These are phyloP conservation scores for Clivina fossor DNA, from an alignment of 2,888 invertebrate species.

Conservation along the genomic window DNA sequence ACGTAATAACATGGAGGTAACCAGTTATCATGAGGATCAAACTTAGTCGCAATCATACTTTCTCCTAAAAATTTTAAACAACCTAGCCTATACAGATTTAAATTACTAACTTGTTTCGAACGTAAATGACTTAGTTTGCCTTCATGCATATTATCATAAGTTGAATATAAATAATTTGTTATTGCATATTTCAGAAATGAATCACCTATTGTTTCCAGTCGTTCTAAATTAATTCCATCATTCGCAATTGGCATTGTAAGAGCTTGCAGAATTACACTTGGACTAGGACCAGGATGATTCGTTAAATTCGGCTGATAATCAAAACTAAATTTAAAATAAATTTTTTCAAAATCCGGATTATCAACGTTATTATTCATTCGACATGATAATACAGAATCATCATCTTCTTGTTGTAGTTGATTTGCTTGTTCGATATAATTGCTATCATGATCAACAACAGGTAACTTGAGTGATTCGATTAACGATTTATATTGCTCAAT, in stretches of 20 bases:
- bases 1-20: slow-evolving; percentile 94
- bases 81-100: slow-evolving; percentile 93
- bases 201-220: slow-evolving; percentile 97
- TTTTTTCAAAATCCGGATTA: slow-evolving; percentile 44
- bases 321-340: slow-evolving; percentile 66
- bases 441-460: slow-evolving; percentile 40
- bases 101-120: slow-evolving; percentile 94
- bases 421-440: no score
- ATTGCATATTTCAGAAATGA: slow-evolving; percentile 98
- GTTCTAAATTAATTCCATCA: slow-evolving; percentile 95
- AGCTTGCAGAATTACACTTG: slow-evolving; percentile 90
- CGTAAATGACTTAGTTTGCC: slow-evolving; percentile 95
- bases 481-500: slow-evolving; percentile 41
- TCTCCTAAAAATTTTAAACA: slow-evolving; percentile 85
- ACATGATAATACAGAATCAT: slow-evolving; percentile 7
- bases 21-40: slow-evolving; percentile 99
- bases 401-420: slow-evolving; percentile 25
- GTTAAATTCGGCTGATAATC: slow-evolving; percentile 81
- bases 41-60: slow-evolving; percentile 97
- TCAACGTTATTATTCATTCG: not conserved
- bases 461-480: slow-evolving; percentile 21
- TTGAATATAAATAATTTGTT: slow-evolving; percentile 94
- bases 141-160: slow-evolving; percentile 96
- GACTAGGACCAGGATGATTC: slow-evolving; percentile 88
- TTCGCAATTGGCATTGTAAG: slow-evolving; percentile 99